Evolutionary conservation across 1,140 invertebrate genomes (phyloP), one percentile per base, ranked within the genome.

Genomic region (Drosophila grimshawi): DNA sequence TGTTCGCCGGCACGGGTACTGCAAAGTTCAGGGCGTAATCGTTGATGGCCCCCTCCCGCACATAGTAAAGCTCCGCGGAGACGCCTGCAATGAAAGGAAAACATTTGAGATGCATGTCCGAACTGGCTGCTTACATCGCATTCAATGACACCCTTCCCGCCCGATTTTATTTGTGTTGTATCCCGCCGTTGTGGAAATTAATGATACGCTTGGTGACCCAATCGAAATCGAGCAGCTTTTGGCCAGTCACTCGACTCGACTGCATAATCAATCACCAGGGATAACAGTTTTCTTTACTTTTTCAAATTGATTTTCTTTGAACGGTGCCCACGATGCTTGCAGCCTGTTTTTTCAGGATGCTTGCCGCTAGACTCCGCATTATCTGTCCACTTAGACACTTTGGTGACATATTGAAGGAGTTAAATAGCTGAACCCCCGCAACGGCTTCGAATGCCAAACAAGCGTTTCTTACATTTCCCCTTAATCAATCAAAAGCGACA

Each of bases 11-110:
- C 64, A 98, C 95, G 0, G 96, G 95, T 7, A 98, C 95, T 46
- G 96, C 94, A 92, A 97, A 98, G 86, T 97, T 96, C 66, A 98
- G 93, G 1, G 97, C 97, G 86, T 98, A 97, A 71, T 89, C 96
- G 94, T 93, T 98, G 89, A 98, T 95, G 80, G 96, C 95, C 3
- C 97, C 97, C 80, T 98, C 96, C 30, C 96, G 94, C 43, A 98
- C 97, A 93, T 98, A 98, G 93, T 95, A 98, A 48, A 98, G 92
- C 90, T 98, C 97, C 5, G 96, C 96, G 60, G 95, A 94, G 75
- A 98, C 93, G 86, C 97, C 97, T 98, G 94, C n/a, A 89, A 90
- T 10, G 8, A 29, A 48, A 30, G 66, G 27, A 53, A 62, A 72
- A 66, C 60, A 64, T 53, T 64, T 72, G 32, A 72, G 61, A 27